Evolutionary conservation across 2,797 vertebrate genomes (phyloP).

Genomic region (Sebastes goodei): DNA sequence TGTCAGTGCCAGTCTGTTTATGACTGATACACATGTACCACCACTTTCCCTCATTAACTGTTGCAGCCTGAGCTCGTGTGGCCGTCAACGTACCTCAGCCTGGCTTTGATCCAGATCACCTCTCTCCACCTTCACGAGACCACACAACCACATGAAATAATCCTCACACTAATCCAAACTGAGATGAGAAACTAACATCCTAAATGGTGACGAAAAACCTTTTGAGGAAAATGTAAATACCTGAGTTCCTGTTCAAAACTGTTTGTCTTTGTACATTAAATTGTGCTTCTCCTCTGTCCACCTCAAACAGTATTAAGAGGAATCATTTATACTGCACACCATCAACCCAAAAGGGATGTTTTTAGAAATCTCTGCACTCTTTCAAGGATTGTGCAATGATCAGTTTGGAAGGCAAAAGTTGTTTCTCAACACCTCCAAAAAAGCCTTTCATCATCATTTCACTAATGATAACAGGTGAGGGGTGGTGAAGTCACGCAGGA

Average conservation of each 20-base stretch:
- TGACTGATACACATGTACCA: neutral
- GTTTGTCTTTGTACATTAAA: neutral
- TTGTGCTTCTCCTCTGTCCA: neutral
- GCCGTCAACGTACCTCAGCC: neutral
- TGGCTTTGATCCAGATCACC: neutral
- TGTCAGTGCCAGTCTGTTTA: neutral
- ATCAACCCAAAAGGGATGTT: neutral
- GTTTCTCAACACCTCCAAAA: constrained; percentile 4
- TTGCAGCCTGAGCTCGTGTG: neutral
- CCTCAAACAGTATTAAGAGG: neutral
- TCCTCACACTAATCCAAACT: neutral
- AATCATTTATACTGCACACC: neutral
- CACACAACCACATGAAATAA: neutral
- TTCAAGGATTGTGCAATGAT: constrained; percentile 4
- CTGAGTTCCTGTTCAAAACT: neutral
- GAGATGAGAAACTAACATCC: neutral
- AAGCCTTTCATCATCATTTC: neutral
- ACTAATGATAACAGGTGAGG: constrained; percentile 27
- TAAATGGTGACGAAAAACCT: neutral
- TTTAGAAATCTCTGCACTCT: neutral
- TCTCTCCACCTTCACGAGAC: neutral
- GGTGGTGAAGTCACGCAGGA: neutral
- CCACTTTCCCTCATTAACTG: constrained; percentile 6
- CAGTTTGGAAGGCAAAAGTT: neutral
- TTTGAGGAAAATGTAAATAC: neutral